phyloP scores from a whole-genome alignment of 1,140 invertebrate genomes.

The Plectrocnemia conspersa region DNA sequence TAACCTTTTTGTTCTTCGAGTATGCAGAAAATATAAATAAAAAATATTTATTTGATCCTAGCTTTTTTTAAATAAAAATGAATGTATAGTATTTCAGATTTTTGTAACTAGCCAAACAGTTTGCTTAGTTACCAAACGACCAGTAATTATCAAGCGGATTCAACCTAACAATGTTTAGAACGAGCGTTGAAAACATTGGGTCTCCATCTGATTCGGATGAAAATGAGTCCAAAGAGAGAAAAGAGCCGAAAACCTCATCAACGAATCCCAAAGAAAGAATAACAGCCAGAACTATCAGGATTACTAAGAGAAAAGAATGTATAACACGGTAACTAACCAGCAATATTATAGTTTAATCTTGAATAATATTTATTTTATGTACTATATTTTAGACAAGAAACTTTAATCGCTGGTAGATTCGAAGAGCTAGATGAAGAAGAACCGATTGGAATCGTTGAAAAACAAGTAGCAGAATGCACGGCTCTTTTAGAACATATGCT shows the following conservation, averaged over 20 bases:
- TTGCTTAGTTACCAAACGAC: too few species aligned
- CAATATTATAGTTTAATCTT: slow-evolving; percentile 6
- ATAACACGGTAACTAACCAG: slow-evolving; percentile 50
- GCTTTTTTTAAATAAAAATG: too few species aligned
- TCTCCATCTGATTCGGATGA: too few species aligned
- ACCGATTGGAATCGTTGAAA: slow-evolving; percentile 45
- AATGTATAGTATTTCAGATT: too few species aligned
- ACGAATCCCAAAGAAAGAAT: slow-evolving; percentile 58
- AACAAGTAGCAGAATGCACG: slow-evolving; percentile 55
- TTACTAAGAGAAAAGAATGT: slow-evolving; percentile 55
- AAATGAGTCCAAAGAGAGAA: too few species aligned
- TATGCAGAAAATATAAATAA: too few species aligned
- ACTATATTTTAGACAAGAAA: background rate
- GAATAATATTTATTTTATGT: background rate
- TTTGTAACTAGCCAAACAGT: too few species aligned
- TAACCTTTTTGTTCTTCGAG: too few species aligned
- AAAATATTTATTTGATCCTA: too few species aligned
- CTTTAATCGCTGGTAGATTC: slow-evolving; percentile 10
- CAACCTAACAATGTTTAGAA: too few species aligned
- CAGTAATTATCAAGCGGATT: too few species aligned
- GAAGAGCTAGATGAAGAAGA: slow-evolving; percentile 32
- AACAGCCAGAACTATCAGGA: slow-evolving; percentile 56
- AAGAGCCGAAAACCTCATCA: slow-evolving; percentile 53
- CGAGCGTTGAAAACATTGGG: too few species aligned
- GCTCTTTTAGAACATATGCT: slow-evolving; percentile 57